A percentile compares a stretch with the other conserved stretches of the same genome.
Conservation (phyloP, 2,888 invertebrate genomes). For the Chloroclystis v-ata region DNA sequence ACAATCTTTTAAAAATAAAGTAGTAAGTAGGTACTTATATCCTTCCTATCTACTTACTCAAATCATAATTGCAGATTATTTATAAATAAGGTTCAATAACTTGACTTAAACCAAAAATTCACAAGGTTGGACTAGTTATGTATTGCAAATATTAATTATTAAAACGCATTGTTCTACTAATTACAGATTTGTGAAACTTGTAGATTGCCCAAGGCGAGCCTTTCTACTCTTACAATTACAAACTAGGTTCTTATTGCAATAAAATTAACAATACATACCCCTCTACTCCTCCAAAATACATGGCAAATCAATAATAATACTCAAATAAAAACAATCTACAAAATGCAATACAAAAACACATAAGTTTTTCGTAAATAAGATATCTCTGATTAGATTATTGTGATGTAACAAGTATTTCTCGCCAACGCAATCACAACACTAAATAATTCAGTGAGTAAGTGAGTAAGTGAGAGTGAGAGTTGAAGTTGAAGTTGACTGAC, state of each 20-base stretch:
- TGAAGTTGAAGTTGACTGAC: not conserved
- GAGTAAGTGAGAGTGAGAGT: too few species aligned
- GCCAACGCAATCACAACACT: slow-evolving; percentile 45
- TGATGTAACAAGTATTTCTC: slow-evolving; percentile 27
- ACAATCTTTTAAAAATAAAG: too few species aligned
- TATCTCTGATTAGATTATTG: not conserved
- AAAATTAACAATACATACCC: slow-evolving; percentile 52
- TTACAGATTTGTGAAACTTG: slow-evolving; percentile 44
- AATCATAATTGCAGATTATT: too few species aligned
- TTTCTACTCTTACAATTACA: slow-evolving; percentile 62
- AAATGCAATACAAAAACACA: too few species aligned
- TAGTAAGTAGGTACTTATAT: too few species aligned
- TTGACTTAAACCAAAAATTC: too few species aligned
- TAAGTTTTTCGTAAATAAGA: too few species aligned
- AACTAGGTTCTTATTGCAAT: slow-evolving; percentile 7
- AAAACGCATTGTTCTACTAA: slow-evolving; percentile 10
- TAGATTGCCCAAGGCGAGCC: slow-evolving; percentile 59
- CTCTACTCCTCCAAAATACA: slow-evolving; percentile 69
- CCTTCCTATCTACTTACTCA: too few species aligned
- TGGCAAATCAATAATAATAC: slow-evolving; percentile 11
- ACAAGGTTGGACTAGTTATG: too few species aligned
- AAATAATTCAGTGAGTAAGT: slow-evolving; percentile 14
- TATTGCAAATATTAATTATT: not conserved
- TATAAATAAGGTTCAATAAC: too few species aligned
- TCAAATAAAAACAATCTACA: not conserved